Evolutionary conservation across 2,888 invertebrate genomes (phyloP), one percentile per base, ranked within the genome.

Genomic region (Diabrotica balteata): DNA sequence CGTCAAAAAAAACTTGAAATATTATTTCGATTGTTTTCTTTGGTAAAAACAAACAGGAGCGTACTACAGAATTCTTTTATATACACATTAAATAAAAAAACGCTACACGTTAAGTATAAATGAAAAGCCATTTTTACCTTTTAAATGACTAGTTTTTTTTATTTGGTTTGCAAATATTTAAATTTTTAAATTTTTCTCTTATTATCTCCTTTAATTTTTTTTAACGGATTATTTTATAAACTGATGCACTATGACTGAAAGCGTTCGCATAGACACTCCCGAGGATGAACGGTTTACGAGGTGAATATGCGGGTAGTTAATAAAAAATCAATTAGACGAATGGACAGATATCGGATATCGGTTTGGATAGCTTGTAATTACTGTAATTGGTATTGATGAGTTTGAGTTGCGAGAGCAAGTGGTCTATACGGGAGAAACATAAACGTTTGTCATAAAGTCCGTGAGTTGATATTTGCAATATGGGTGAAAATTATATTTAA

Each of bases 341-440:
- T 68, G 68, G 68, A 57, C 51, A 60, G 68, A 64, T 68, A 68
- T 68, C 63, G 68, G 64, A 64, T 68, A 68, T 66, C 67, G 73
- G 77, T 76, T 43, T 73, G 73, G 75, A 71, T 74, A 77, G 77
- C 76, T 75, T 74, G 73, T 77, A 79, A 79, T 79, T 78, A 79
- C 73, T 68, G 73, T 77, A 79, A 79, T 78, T 78, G 79, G 79
- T 79, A 79, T 79, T 78, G 79, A 79, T 79, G 79, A 78, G 75
- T 57, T 54, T 7, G 43, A 54, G 43, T 55, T 11, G 43, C 44
- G 11, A 55, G 44, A 17, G 22, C 44, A 44, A 55, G 44, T 44
- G 22, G 22, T 32, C 45, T 47, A 47, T 47, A 9, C 8, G 10
- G 10, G 32, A 32, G 32, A 32, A 32, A 0, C 32, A 4, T 32